These are phyloP conservation scores for Antheraea yamamai DNA, from an alignment of 2,888 invertebrate species.

Conservation along the genomic window DNA sequence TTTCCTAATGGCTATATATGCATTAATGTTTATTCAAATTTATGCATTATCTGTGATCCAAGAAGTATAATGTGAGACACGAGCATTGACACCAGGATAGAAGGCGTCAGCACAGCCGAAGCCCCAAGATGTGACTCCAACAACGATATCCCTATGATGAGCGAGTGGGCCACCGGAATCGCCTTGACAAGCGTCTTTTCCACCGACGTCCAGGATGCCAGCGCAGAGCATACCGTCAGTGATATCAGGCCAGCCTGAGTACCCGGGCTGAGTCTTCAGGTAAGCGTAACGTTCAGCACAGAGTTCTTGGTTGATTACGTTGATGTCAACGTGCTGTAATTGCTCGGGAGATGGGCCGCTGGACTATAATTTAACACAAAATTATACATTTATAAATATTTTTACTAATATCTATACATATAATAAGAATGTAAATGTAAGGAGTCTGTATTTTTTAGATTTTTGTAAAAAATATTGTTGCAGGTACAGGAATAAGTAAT, in stretches of 20 bases:
- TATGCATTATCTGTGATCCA: slow-evolving; percentile 53
- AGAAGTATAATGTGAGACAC: slow-evolving; percentile 54
- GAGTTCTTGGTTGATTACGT: slow-evolving; percentile 50
- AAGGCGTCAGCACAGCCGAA: slow-evolving; percentile 64
- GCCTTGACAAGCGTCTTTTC: slow-evolving; percentile 68
- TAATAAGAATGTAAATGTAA: too few species aligned
- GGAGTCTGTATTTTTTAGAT: too few species aligned
- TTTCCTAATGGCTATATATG: background rate
- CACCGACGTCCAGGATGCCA: slow-evolving; percentile 55
- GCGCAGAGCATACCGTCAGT: slow-evolving; percentile 64
- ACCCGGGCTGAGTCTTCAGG: slow-evolving; percentile 43
- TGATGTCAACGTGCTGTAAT: slow-evolving; percentile 47
- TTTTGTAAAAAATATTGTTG: too few species aligned
- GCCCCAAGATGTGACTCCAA: slow-evolving; percentile 77
- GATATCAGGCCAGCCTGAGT: slow-evolving; percentile 40
- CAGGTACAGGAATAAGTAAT: too few species aligned
- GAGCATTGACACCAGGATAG: slow-evolving; percentile 77
- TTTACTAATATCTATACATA: too few species aligned
- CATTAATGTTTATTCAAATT: background rate
- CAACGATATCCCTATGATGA: slow-evolving; percentile 53
- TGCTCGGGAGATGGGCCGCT: slow-evolving; percentile 39
- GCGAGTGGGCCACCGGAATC: slow-evolving; percentile 80
- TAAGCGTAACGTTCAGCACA: slow-evolving; percentile 56
- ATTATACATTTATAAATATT: background rate
- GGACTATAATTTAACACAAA: slow-evolving; percentile 28